Conservation (phyloP, 2,797 vertebrate genomes). For the Discoglossus pictus region DNA sequence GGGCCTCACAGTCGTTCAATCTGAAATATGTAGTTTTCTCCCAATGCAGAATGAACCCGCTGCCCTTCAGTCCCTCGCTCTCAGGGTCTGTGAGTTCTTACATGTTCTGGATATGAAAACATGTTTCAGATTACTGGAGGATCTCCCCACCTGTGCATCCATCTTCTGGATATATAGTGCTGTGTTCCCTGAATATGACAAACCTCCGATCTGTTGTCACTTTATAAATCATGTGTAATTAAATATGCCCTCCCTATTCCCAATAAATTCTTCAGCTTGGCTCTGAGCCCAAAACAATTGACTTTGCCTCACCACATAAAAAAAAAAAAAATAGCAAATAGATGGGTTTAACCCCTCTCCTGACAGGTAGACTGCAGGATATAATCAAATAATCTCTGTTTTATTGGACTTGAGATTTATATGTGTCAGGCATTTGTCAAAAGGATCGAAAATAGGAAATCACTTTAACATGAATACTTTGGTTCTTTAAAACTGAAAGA, state of each 20-base stretch:
- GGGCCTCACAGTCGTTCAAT: too few relatives aligned
- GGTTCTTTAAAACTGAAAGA: too few relatives aligned
- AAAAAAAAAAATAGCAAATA: conserved; percentile 36
- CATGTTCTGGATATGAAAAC: conserved; percentile 6
- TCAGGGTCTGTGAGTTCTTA: too few relatives aligned
- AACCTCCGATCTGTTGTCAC: conserved; percentile 26
- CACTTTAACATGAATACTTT: too few relatives aligned
- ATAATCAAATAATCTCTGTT: too few relatives aligned
- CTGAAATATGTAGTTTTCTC: background rate
- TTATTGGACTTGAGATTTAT: too few relatives aligned
- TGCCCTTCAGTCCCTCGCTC: too few relatives aligned
- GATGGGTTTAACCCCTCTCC: conserved; percentile 28
- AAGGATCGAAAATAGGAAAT: too few relatives aligned
- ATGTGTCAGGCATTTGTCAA: too few relatives aligned
- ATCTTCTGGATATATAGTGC: conserved; percentile 32
- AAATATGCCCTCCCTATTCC: conserved; percentile 48
- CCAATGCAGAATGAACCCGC: background rate
- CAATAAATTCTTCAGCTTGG: conserved; percentile 40
- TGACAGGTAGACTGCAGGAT: background rate
- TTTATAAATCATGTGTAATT: conserved; percentile 48
- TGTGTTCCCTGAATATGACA: conserved; percentile 35
- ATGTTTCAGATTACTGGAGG: conserved; percentile 22
- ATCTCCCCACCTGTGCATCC: conserved; percentile 28
- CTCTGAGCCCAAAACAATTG: conserved; percentile 28
- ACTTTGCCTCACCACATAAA: conserved; percentile 23